phyloP scores from a whole-genome alignment of 2,797 vertebrate species.

The Micrastur ruficollis region DNA sequence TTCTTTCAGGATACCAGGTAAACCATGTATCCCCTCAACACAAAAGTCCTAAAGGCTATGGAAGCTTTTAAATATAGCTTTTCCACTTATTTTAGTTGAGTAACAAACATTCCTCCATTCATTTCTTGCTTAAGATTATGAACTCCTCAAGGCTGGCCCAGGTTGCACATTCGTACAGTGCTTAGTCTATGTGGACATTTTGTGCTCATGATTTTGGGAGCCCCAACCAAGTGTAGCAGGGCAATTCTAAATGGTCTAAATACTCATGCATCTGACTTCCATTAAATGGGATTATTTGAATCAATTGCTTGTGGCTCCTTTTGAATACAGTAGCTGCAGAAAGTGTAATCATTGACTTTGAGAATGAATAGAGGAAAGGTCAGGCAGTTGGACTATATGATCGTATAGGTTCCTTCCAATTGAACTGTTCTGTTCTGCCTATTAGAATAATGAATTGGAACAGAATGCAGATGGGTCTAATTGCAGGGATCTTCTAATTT shows the following conservation, averaged over 20 bases:
- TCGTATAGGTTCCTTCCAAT: neutral
- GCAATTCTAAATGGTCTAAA: neutral
- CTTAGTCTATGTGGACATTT: neutral
- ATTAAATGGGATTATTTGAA: rapidly evolving
- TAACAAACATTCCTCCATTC: neutral
- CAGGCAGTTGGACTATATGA: neutral
- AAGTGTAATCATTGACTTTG: neutral
- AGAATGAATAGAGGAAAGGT: neutral
- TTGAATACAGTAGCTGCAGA: neutral
- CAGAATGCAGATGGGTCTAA: neutral
- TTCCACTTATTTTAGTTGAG: neutral
- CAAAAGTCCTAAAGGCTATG: neutral
- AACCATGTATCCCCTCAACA: neutral
- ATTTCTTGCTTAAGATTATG: neutral
- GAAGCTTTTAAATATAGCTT: neutral
- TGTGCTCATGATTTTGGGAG: neutral
- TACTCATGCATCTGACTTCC: neutral
- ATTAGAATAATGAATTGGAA: neutral
- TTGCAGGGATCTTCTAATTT: neutral
- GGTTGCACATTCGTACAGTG: neutral
- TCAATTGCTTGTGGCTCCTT: neutral
- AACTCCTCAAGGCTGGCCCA: neutral
- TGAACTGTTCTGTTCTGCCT: neutral
- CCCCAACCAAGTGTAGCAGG: neutral
- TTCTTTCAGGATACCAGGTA: neutral